Evolutionary conservation across 2,113 vertebrate genomes (phyloP).

Genomic region (Alethe castanea): DNA sequence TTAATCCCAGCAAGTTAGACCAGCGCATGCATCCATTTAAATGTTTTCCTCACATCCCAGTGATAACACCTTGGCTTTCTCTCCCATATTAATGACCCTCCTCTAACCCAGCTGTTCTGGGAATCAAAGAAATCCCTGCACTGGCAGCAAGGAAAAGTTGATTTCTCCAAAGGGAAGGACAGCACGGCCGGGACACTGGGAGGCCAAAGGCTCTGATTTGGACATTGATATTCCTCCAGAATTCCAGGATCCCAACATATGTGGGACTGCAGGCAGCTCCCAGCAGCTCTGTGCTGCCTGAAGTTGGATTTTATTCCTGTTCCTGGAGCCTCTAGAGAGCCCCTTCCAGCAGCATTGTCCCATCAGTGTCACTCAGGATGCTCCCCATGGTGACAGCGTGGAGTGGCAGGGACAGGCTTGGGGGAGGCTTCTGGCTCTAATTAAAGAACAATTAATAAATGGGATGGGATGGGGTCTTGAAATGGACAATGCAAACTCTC

Average conservation of each 20-base stretch:
- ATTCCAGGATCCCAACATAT: neutral
- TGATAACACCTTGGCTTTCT: neutral
- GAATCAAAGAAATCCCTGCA: neutral
- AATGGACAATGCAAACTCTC: too few relatives aligned
- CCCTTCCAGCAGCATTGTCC: neutral
- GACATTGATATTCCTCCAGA: neutral
- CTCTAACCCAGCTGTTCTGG: neutral
- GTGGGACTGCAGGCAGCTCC: neutral
- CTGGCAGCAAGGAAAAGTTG: neutral
- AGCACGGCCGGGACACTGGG: neutral
- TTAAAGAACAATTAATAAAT: neutral
- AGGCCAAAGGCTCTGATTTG: neutral
- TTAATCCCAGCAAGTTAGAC: neutral
- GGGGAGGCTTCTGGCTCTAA: neutral
- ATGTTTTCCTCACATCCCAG: neutral
- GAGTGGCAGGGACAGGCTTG: fast-evolving
- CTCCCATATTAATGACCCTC: neutral
- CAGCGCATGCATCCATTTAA: neutral
- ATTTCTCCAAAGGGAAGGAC: neutral
- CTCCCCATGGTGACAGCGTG: fast-evolving
- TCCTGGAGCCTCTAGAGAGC: neutral
- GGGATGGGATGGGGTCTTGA: neutral
- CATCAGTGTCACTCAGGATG: fast-evolving
- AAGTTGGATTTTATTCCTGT: neutral
- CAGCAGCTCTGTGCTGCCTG: neutral